Evolutionary conservation across 2,888 invertebrate species (phyloP).

Genomic region (Caenorhabditis japonica): DNA sequence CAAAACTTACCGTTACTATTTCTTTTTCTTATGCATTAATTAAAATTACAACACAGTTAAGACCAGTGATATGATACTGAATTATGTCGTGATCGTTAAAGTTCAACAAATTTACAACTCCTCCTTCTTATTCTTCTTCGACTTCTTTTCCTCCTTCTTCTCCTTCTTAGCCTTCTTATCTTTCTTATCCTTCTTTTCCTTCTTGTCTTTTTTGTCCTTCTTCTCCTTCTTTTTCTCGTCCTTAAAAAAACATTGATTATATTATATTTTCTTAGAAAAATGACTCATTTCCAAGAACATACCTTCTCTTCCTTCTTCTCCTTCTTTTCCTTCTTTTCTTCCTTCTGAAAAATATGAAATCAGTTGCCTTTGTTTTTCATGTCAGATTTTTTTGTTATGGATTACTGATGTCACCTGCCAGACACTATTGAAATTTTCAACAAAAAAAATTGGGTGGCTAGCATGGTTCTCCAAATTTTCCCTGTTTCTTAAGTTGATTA

Average conservation of each 20-base stretch:
- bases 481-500: too few species aligned
- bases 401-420: too few species aligned
- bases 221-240: constrained; percentile 30
- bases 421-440: not conserved
- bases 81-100: not conserved
- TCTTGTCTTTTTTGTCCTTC: constrained; percentile 45
- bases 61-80: constrained; percentile 23
- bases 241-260: not conserved
- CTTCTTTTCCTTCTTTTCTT: constrained; percentile 49
- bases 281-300: too few species aligned
- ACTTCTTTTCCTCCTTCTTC: constrained; percentile 41
- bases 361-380: too few species aligned
- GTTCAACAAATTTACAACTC: constrained; percentile 21
- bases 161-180: constrained; percentile 56
- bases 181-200: constrained; percentile 50
- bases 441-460: too few species aligned
- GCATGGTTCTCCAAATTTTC: too few species aligned
- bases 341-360: constrained; percentile 27
- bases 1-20: too few species aligned
- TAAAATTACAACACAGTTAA: constrained; percentile 18
- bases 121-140: constrained; percentile 42
- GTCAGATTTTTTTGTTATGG: too few species aligned
- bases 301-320: constrained; percentile 35
- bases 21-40: too few species aligned
- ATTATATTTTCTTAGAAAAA: too few species aligned